A percentile compares a stretch with the other conserved stretches of the same genome.
Conservation (phyloP, 2,888 invertebrate genomes). For the Acholoe squamosa region DNA sequence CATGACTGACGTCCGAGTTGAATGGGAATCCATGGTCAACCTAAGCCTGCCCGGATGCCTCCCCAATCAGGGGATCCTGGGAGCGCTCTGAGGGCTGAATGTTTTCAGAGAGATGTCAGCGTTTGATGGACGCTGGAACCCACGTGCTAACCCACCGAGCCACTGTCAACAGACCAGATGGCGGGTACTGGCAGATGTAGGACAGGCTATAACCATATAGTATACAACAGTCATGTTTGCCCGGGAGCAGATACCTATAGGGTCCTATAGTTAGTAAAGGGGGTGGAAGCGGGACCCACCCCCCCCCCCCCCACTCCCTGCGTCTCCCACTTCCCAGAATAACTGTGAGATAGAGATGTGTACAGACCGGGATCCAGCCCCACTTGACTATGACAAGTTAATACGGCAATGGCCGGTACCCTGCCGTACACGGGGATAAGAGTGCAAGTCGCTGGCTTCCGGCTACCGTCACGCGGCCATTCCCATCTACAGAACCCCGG, state of each 20-base stretch:
- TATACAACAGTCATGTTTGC: background rate
- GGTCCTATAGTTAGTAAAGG: background rate
- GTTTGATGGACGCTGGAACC: background rate
- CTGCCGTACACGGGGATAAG: background rate
- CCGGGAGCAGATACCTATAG: background rate
- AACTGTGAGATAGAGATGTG: background rate
- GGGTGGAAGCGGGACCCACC: background rate
- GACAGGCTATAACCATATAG: constrained; percentile 8
- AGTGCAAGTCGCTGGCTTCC: background rate
- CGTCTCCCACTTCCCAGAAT: background rate
- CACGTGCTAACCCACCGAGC: constrained; percentile 11
- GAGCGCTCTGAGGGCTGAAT: background rate
- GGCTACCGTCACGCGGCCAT: background rate
- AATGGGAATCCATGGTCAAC: too few relatives aligned
- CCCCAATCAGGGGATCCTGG: too few relatives aligned
- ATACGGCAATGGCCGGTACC: background rate
- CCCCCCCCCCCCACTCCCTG: background rate
- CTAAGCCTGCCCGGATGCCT: too few relatives aligned
- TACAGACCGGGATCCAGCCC: background rate
- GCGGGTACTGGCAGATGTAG: background rate
- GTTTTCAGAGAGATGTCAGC: constrained; percentile 13
- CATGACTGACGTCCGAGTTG: too few relatives aligned
- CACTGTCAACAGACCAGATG: background rate
- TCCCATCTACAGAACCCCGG: background rate
- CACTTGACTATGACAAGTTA: constrained; percentile 33